Base-by-base conservation (phyloP, 2,113 vertebrate genomes). In the Amazona guildingii region DNA sequence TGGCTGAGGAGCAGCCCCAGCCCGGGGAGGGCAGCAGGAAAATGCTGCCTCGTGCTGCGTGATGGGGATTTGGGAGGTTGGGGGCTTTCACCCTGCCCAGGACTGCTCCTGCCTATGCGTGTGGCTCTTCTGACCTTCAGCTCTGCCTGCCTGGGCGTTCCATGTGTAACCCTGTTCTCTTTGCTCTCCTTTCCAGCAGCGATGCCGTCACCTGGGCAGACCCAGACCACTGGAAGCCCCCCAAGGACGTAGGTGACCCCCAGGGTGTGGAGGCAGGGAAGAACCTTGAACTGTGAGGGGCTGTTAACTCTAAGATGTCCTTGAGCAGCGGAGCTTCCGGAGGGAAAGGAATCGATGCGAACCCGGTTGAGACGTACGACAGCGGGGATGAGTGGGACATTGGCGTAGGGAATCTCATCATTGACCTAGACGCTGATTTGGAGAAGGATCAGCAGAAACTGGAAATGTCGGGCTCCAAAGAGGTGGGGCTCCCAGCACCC, bases 331-430 rank as follows among this genome's bases (percentile, higher is more conserved):
- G 99, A 99, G 99, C 99, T 99, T 99, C 99, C 99, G 99, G 99
- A 99, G 99, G 99, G 99, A 99, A 99, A 99, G 99, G 99, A 99
- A 99, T 99, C 95, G 99, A 99, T 98, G 99, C 99, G 94, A 99
- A 99, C 98, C 99, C 99, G 97, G 99, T 99, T 98, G 99, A 99
- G 98, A 99, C 99, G 95, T 99, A 99, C 84, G 99, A 99, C 98
- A 99, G 99, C 97, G 99, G 99, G 98, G 99, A 99, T 99, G 99
- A 99, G 98, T 99, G 99, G 99, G 99, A 99, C 98, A 99, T 99
- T 97, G 99, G 99, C 94, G 99, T 99, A 98, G 99, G 99, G 97
- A 99, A 99, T 98, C 99, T 99, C 98, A 99, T 99, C 97, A 99
- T 99, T 97, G 99, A 99, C 98, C 99, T 99, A 97, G 99, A 99